A percentile compares a stretch with the other conserved stretches of the same genome.
Evolutionary conservation across 2,113 vertebrate species (phyloP).

Genomic region (Calonectris borealis): DNA sequence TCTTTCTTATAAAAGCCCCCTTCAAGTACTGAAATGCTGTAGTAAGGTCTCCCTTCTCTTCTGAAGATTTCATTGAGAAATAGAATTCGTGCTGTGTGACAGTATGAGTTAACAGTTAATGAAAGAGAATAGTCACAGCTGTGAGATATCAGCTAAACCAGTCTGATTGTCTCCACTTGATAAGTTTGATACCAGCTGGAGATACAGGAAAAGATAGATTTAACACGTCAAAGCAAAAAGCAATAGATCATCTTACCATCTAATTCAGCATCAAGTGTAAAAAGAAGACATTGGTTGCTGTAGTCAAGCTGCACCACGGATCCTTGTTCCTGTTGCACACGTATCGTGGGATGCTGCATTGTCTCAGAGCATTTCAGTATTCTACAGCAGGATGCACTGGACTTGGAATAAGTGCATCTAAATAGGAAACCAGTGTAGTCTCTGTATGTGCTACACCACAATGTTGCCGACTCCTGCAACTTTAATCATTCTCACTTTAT

Average conservation of each 20-base stretch:
- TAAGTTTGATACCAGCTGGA: conserved; percentile 14
- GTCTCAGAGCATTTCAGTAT: not conserved
- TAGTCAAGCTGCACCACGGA: not conserved
- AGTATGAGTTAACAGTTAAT: not conserved
- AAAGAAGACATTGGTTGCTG: not conserved
- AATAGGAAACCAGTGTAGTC: not conserved
- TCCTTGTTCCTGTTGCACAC: not conserved
- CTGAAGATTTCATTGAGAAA: not conserved
- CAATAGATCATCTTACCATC: not conserved
- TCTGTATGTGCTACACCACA: fast-evolving
- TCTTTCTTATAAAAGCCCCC: too few species aligned
- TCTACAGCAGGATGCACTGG: fast-evolving
- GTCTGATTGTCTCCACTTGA: not conserved
- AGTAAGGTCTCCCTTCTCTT: not conserved
- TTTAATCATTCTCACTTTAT: not conserved
- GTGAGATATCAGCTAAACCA: not conserved
- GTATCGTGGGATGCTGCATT: fast-evolving
- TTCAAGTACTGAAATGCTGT: too few species aligned
- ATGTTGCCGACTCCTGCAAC: not conserved
- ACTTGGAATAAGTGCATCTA: not conserved
- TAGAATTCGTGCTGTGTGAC: not conserved
- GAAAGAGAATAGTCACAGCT: conserved; percentile 18
- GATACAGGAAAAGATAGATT: not conserved
- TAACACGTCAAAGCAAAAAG: conserved; percentile 4
- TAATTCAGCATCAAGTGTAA: not conserved